phyloP scores from a whole-genome alignment of 2,797 vertebrate species.

The Bufotes viridis region DNA sequence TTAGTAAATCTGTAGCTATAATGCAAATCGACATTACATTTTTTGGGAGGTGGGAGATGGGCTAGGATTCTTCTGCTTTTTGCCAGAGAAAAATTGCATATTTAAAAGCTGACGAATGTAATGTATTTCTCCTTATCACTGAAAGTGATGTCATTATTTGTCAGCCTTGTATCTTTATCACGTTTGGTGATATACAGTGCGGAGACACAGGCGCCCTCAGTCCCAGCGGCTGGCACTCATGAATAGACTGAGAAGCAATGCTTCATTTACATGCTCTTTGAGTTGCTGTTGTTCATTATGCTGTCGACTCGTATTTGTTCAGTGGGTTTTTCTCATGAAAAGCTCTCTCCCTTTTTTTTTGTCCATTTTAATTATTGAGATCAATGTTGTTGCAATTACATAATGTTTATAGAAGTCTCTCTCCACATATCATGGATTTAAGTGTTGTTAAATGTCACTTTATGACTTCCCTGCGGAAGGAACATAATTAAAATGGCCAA shows the following conservation, averaged over 20 bases:
- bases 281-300: slow-evolving; percentile 56
- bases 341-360: slow-evolving; percentile 22
- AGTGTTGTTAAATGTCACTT: slow-evolving; percentile 67
- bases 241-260: slow-evolving; percentile 30
- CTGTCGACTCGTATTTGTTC: slow-evolving; percentile 52
- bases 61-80: too few relatives aligned
- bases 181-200: not conserved
- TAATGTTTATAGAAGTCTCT: slow-evolving; percentile 63
- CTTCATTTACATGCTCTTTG: slow-evolving; percentile 21
- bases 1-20: too few relatives aligned
- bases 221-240: not conserved
- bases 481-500: slow-evolving; percentile 66
- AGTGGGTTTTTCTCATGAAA: slow-evolving; percentile 20
- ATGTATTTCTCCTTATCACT: not conserved
- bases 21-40: too few relatives aligned
- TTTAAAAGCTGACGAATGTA: not conserved
- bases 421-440: slow-evolving; percentile 56
- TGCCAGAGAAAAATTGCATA: not conserved
- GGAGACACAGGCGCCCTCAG: not conserved
- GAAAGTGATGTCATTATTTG: slow-evolving; percentile 6
- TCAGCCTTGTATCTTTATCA: slow-evolving; percentile 5
- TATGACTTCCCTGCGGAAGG: slow-evolving; percentile 60
- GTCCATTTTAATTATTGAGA: slow-evolving; percentile 63
- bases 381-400: slow-evolving; percentile 62
- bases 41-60: too few relatives aligned